Evolutionary conservation across 2,113 vertebrate genomes (phyloP).

Genomic region (Myotis yumanensis): DNA sequence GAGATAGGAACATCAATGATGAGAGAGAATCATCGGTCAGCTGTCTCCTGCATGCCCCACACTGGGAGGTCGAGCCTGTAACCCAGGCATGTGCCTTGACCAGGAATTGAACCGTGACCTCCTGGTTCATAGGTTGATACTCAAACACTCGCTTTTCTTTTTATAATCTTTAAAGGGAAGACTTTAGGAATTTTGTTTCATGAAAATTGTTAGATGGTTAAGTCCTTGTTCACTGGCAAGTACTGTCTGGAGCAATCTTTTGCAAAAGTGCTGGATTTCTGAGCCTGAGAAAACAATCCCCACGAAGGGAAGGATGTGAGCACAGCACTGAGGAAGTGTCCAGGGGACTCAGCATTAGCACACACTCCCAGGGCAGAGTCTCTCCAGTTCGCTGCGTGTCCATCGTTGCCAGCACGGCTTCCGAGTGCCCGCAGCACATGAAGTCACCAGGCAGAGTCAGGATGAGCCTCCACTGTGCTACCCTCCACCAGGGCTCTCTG

Average conservation of each 20-base stretch:
- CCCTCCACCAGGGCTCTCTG: not conserved
- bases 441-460: not conserved
- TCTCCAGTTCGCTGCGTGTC: not conserved
- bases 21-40: too few relatives aligned
- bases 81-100: too few relatives aligned
- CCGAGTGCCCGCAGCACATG: not conserved
- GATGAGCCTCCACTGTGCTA: not conserved
- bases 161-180: not conserved
- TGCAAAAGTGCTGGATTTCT: not conserved
- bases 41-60: too few relatives aligned
- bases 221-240: not conserved
- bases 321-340: not conserved
- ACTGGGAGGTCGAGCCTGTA: too few relatives aligned
- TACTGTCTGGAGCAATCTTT: not conserved
- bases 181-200: not conserved
- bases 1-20: too few relatives aligned
- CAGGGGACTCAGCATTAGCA: not conserved
- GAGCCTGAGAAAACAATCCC: not conserved
- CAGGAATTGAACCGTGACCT: too few relatives aligned
- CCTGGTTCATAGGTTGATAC: too few relatives aligned
- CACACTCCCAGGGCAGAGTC: not conserved
- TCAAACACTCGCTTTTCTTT: not conserved
- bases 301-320: not conserved
- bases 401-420: not conserved
- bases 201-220: not conserved